phyloP scores from a whole-genome alignment of 2,888 invertebrate species.

The Volucella inanis region DNA sequence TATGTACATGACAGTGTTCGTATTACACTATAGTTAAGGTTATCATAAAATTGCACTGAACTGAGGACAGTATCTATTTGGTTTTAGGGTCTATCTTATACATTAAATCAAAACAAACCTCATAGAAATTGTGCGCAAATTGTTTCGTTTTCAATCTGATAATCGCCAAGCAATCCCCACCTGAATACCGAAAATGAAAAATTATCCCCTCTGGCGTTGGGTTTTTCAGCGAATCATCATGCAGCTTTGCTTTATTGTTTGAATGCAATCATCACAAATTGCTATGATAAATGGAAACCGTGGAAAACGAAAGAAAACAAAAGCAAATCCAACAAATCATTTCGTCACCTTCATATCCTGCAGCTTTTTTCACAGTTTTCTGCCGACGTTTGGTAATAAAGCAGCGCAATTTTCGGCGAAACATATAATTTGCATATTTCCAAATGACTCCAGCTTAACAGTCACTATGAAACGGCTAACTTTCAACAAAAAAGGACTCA shows the following conservation, averaged over 20 bases:
- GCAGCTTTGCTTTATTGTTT: slow-evolving; percentile 21
- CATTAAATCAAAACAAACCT: no score
- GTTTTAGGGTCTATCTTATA: no score
- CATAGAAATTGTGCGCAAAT: no score
- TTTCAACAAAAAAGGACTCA: slow-evolving; percentile 11
- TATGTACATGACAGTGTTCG: no score
- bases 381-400: slow-evolving; percentile 51
- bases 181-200: no score
- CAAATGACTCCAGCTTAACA: slow-evolving; percentile 51
- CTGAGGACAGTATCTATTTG: no score
- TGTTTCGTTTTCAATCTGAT: no score
- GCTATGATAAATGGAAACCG: slow-evolving; percentile 59
- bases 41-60: no score
- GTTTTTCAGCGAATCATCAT: slow-evolving; percentile 2
- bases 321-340: slow-evolving; percentile 69
- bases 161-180: no score
- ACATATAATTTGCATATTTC: slow-evolving; percentile 70
- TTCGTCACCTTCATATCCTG: slow-evolving; percentile 57
- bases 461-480: slow-evolving; percentile 37
- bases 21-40: no score
- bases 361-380: slow-evolving; percentile 19
- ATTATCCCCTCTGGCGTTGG: background rate
- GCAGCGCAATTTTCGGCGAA: slow-evolving; percentile 35
- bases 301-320: background rate
- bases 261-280: slow-evolving; percentile 67